Percentiles rank a stretch among this genome's conserved stretches.
These are phyloP conservation scores for Ochlodes sylvanus DNA, from an alignment of 2,888 invertebrate species.

Conservation along the genomic window DNA sequence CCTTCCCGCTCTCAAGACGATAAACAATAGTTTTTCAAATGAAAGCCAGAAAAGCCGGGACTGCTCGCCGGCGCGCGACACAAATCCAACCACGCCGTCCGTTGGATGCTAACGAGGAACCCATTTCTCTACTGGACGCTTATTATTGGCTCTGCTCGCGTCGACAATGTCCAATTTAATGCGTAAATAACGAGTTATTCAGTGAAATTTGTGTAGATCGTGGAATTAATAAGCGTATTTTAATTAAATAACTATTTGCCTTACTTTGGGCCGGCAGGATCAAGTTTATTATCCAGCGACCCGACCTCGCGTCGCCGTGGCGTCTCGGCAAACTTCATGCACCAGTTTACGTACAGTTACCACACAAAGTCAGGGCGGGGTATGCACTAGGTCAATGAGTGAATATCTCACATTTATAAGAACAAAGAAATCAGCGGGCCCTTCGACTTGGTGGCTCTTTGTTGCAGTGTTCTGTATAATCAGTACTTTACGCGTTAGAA, in stretches of 20 bases:
- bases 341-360: neutral
- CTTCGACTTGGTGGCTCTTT: too few relatives aligned
- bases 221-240: conserved; percentile 3
- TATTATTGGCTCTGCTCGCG: conserved; percentile 13
- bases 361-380: neutral
- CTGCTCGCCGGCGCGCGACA: neutral
- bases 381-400: neutral
- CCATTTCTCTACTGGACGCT: conserved; percentile 16
- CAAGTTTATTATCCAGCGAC: neutral
- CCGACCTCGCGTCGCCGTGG: neutral
- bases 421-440: too few relatives aligned
- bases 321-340: neutral
- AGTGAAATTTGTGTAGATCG: neutral
- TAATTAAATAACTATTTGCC: conserved; percentile 5
- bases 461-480: too few relatives aligned
- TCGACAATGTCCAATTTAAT: conserved; percentile 17
- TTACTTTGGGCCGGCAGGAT: neutral
- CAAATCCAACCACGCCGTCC: neutral
- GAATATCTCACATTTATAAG: neutral
- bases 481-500: too few relatives aligned
- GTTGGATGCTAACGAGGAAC: neutral
- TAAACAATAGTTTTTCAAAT: neutral
- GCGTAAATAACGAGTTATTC: conserved; percentile 4
- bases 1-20: too few relatives aligned
- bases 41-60: neutral